Evolutionary conservation across 2,113 vertebrate species (phyloP), one percentile per base, ranked within the genome.

Genomic region (Choloepus hoffmanni): DNA sequence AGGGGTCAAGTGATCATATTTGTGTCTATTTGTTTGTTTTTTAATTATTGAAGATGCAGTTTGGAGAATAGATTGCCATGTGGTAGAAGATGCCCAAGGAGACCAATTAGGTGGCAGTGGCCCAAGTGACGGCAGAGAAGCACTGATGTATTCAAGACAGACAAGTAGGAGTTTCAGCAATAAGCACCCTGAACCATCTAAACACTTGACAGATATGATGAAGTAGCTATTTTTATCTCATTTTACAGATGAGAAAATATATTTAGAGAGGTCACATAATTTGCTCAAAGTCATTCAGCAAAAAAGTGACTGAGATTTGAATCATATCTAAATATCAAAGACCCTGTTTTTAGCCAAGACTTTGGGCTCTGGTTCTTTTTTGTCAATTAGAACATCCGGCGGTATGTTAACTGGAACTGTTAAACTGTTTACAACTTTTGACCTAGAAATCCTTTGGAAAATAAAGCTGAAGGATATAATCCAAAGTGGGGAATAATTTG

Each of bases 391-490:
- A 90, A 90, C 28, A 73, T 21, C 65, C 78, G 55, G 30, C 74
- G 55, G 16, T n/a, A 28, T 74, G 73, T 58, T 86, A 62, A 81
- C 26, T n/a, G 85, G 40, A 92, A 13, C 36, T 74, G 12, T 55
- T 72, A 83, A 58, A 70, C 23, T 55, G 6, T 65, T 62, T 78
- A 24, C 43, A 83, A 85, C n/a, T 33, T 94, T 63, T 84, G 48
- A 96, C 53, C 82, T 77, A 92, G 89, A 96, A 88, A 85, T 79
- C 87, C 81, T 84, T 40, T 90, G 70, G 40, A 82, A 90, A 92
- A 96, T 73, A 95, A 95, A 92, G 43, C 58, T 88, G 33, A 89
- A 96, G 43, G 21, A 84, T 76, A 77, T 70, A 76, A 76, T 36
- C 53, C 74, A 67, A 30, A 7, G 3, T 0, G 28, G 8, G 40